phyloP scores from a whole-genome alignment of 2,888 invertebrate genomes.

The Callyntrura guangdongensis region DNA sequence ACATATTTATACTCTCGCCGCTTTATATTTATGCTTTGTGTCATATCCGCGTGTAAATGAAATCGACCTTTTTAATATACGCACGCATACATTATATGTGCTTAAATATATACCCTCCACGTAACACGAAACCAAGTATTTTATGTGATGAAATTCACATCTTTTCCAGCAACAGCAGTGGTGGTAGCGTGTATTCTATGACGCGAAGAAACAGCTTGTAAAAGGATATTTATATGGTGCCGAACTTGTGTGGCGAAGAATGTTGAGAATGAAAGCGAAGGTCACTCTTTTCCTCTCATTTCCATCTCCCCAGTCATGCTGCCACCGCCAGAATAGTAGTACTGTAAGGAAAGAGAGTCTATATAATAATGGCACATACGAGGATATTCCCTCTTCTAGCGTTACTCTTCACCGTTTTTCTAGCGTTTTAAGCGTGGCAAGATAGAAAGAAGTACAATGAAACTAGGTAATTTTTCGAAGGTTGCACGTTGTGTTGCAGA shows the following conservation, averaged over 20 bases:
- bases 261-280: conserved; percentile 51
- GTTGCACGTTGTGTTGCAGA: not conserved
- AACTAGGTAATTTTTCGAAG: conserved; percentile 12
- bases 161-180: conserved; percentile 15
- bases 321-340: not conserved
- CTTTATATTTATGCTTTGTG: too few relatives aligned
- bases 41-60: too few relatives aligned
- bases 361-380: not conserved
- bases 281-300: conserved; percentile 31
- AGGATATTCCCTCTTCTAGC: not conserved
- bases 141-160: not conserved
- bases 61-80: too few relatives aligned
- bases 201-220: not conserved
- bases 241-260: conserved; percentile 11
- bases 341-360: not conserved
- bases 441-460: conserved; percentile 16
- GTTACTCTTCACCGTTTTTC: too few relatives aligned
- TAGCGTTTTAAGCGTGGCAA: not conserved
- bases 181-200: not conserved
- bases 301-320: not conserved
- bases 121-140: not conserved
- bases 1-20: too few relatives aligned
- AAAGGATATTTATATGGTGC: not conserved
- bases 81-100: too few relatives aligned
- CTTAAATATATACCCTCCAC: too few relatives aligned